Percentiles rank a stretch among this genome's conserved stretches.
Conservation (phyloP, 2,888 invertebrate genomes). For the Lissocephala sabroskyi region DNA sequence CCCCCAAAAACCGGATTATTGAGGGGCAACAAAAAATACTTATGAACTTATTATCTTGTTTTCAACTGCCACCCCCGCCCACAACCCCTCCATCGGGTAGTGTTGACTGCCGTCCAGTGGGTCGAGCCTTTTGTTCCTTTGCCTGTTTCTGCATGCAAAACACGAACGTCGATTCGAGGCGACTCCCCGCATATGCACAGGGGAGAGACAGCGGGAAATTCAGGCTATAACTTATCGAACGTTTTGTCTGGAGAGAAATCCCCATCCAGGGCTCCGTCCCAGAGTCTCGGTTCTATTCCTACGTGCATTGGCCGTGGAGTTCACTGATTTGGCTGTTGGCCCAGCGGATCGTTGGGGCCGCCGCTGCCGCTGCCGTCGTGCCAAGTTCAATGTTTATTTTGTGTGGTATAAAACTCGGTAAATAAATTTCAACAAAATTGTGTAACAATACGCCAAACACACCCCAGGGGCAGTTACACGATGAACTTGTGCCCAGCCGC, state of each 20-base stretch:
- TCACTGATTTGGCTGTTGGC: conserved; percentile 23
- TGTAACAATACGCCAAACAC: conserved; percentile 59
- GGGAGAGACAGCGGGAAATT: conserved; percentile 63
- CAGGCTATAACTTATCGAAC: conserved; percentile 51
- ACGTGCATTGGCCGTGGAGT: conserved; percentile 37
- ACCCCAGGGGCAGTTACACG: conserved; percentile 45
- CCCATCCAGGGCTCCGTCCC: too few species aligned
- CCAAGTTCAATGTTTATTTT: conserved; percentile 60
- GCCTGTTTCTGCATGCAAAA: conserved; percentile 50
- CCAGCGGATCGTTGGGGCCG: not conserved
- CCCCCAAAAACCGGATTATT: too few species aligned
- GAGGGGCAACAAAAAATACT: conserved; percentile 56
- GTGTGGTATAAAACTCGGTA: conserved; percentile 60
- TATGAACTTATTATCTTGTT: conserved; percentile 65
- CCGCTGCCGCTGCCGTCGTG: conserved; percentile 28
- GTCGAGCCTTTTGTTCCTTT: conserved; percentile 1
- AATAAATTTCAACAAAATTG: conserved; percentile 65
- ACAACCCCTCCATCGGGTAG: too few species aligned
- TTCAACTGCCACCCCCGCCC: conserved; percentile 5
- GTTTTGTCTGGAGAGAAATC: conserved; percentile 41
- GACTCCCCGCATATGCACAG: conserved; percentile 29
- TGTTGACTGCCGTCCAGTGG: too few species aligned
- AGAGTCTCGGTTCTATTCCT: too few species aligned
- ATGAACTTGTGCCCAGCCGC: conserved; percentile 1
- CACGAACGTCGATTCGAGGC: conserved; percentile 41